Percentiles rank a stretch among this genome's conserved stretches.
phyloP scores from a whole-genome alignment of 2,113 vertebrate species.

The Tursiops truncatus region DNA sequence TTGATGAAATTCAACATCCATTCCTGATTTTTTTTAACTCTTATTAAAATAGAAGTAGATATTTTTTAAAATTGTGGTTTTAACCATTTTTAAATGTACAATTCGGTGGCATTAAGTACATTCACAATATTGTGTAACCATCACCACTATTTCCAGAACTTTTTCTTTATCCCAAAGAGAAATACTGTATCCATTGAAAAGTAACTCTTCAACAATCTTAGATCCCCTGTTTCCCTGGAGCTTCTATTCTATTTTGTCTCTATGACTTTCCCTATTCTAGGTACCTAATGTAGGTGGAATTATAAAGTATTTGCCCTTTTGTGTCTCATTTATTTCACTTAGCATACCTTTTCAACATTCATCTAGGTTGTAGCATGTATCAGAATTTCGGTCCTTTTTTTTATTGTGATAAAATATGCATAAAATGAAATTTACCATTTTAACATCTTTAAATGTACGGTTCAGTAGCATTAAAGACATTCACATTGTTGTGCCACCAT shows the following conservation, averaged over 20 bases:
- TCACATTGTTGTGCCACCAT: neutral
- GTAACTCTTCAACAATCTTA: neutral
- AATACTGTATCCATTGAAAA: neutral
- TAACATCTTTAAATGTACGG: neutral
- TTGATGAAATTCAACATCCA: neutral
- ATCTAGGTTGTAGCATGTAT: neutral
- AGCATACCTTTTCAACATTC: neutral
- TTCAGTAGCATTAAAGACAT: neutral
- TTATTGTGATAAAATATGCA: neutral
- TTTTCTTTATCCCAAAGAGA: neutral
- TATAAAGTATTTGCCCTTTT: neutral
- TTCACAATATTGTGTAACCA: neutral
- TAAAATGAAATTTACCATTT: neutral
- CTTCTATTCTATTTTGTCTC: neutral
- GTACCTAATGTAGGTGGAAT: neutral
- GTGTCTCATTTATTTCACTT: neutral
- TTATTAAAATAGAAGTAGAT: neutral
- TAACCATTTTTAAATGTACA: neutral
- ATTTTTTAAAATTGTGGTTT: neutral
- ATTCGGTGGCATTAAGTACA: neutral
- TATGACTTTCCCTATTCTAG: neutral
- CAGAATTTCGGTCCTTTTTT: neutral
- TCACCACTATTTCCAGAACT: neutral
- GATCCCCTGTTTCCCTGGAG: neutral
- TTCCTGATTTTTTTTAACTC: neutral